Evolutionary conservation across 1,140 invertebrate genomes (phyloP).

Genomic region (Camponotus floridanus): DNA sequence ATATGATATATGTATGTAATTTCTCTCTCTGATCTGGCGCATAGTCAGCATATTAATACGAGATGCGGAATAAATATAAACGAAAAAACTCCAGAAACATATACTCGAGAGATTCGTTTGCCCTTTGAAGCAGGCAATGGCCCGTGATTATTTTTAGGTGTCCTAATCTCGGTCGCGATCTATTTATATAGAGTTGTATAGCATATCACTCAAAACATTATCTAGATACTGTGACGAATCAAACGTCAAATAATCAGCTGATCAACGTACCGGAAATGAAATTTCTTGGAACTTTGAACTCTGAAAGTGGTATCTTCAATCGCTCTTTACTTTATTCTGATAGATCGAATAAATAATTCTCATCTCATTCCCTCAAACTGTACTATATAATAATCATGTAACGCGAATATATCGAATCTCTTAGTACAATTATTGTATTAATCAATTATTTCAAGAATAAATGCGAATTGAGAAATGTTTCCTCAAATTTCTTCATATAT

Average conservation of each 20-base stretch:
- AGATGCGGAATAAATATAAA: background rate
- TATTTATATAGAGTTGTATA: constrained; percentile 65
- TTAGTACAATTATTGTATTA: background rate
- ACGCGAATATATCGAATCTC: background rate
- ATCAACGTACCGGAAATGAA: background rate
- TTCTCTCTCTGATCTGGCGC: background rate
- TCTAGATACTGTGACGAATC: background rate
- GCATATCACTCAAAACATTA: constrained; percentile 28
- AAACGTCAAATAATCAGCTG: background rate
- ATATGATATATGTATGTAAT: background rate
- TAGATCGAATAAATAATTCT: background rate
- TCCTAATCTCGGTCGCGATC: constrained; percentile 54
- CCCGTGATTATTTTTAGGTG: constrained; percentile 60
- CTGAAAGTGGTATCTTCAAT: background rate
- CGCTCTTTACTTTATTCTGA: background rate
- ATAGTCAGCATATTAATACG: background rate
- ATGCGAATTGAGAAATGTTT: background rate
- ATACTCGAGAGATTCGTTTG: background rate
- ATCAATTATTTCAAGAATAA: background rate
- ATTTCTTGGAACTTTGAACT: constrained; percentile 26
- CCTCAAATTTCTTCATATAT: background rate
- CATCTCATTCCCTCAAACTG: background rate
- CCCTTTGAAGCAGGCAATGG: constrained; percentile 29
- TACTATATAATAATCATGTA: background rate
- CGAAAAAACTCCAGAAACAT: background rate